Evolutionary conservation across 2,888 invertebrate genomes (phyloP).

Genomic region (Agonopterix alstromeriana): DNA sequence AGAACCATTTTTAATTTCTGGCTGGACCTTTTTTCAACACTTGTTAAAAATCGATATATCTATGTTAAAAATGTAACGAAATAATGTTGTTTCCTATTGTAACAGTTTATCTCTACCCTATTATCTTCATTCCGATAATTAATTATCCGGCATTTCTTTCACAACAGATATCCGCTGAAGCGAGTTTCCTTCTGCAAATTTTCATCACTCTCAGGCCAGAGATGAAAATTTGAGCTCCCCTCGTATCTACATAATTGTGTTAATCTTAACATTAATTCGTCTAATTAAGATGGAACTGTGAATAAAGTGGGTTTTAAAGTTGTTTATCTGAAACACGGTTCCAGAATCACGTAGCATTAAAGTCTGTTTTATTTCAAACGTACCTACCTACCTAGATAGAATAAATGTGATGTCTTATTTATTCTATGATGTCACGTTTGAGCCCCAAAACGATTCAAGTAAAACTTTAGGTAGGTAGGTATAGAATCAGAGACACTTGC

Average conservation of each 20-base stretch:
- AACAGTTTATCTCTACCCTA: too few species aligned
- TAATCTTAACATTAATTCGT: slow-evolving; percentile 40
- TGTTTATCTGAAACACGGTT: too few species aligned
- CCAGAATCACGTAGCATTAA: not conserved
- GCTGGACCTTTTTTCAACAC: too few species aligned
- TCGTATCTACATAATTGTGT: slow-evolving; percentile 29
- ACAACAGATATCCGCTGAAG: not conserved
- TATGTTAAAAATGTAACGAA: too few species aligned
- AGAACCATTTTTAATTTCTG: too few species aligned
- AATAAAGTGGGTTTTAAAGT: not conserved
- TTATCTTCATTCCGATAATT: not conserved
- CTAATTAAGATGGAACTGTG: slow-evolving; percentile 28
- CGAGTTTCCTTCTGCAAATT: slow-evolving; percentile 23
- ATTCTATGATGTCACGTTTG: too few species aligned
- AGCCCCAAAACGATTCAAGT: too few species aligned
- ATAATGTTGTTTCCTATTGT: too few species aligned
- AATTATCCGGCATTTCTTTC: slow-evolving; percentile 2
- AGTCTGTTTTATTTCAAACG: not conserved
- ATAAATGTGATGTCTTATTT: not conserved
- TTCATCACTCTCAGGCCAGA: slow-evolving; percentile 19
- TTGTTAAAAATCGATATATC: too few species aligned
- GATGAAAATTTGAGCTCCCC: slow-evolving; percentile 25
- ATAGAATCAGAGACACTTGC: too few species aligned
- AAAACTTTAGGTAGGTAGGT: too few species aligned
- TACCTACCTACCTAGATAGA: not conserved